phyloP scores from a whole-genome alignment of 2,888 invertebrate species.

The Hirtodrosophila duncani region DNA sequence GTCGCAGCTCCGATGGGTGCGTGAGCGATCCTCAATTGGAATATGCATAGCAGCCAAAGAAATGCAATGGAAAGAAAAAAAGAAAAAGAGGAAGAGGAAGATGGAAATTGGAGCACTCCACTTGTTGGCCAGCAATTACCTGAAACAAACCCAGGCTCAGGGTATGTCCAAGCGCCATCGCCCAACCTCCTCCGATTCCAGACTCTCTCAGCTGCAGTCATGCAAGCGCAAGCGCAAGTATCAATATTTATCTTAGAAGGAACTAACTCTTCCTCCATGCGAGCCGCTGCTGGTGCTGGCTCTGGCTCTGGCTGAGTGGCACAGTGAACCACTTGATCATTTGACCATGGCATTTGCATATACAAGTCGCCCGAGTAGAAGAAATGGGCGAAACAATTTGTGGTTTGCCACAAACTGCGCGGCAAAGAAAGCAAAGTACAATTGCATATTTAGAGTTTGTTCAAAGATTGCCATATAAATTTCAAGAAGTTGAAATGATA shows the following conservation, averaged over 20 bases:
- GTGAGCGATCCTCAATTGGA: conserved; percentile 44
- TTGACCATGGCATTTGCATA: conserved; percentile 74
- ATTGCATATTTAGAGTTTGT: no score
- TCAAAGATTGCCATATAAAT: no score
- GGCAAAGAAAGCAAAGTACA: no score
- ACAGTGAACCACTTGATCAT: conserved; percentile 75
- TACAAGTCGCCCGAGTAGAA: conserved; percentile 14
- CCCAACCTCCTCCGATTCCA: conserved; percentile 14
- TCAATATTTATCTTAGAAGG: no score
- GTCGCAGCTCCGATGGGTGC: conserved; percentile 52
- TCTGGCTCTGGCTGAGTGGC: conserved; percentile 52
- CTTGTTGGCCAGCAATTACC: conserved; percentile 37
- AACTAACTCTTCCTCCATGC: no score
- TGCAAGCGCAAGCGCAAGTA: conserved; percentile 25
- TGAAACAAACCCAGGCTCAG: conserved; percentile 9
- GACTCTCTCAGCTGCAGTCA: conserved; percentile 33
- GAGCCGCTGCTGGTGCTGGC: no score
- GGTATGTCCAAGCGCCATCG: not conserved
- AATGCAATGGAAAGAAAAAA: conserved; percentile 18
- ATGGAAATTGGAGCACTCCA: conserved; percentile 57
- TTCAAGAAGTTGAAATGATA: no score
- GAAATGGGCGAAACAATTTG: conserved; percentile 11
- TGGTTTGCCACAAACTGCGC: no score
- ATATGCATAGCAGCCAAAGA: conserved; percentile 11
- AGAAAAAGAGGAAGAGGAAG: conserved; percentile 41